Evolutionary conservation across 2,797 vertebrate species (phyloP), one percentile per base, ranked within the genome.

Genomic region (Amphiprion clarkii): DNA sequence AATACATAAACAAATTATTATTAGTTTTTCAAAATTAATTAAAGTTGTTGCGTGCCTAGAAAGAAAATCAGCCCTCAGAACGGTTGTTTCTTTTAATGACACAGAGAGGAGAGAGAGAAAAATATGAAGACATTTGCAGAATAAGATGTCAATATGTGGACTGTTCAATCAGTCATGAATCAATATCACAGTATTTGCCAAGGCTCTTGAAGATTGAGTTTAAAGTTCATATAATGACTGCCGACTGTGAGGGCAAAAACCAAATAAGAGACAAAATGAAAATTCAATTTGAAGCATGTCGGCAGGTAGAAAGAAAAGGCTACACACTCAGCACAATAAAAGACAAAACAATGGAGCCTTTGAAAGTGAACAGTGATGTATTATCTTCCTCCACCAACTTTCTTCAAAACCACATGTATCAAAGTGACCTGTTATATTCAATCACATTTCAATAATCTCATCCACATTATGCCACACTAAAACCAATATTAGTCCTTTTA

Each of bases 291-390:
- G n/a, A 11, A 71, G 40, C 46, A 58, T 66, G 74, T 74, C 72
- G 61, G 64, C 71, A 33, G 70, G 69, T 70, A 71, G 66, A 66
- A 44, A 40, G 51, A 59, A 9, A 57, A 9, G 23, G 53, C n/a
- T 29, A 56, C 36, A 48, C 11, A 48, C 4, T 51, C 48, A 51
- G 55, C 42, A 31, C 58, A 51, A 21, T 55, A 48, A 71, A 44
- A 56, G 64, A 71, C 1, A 6, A 81, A 80, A 85, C 74, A 85
- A 74, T 67, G 51, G 46, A 61, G 58, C 53, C 60, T 74, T 74
- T 82, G 42, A 64, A 74, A 55, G 11, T 16, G 49, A 59, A 72
- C 25, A 62, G 54, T 23, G 40, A 57, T 19, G 44, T 39, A 49
- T 76, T 72, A 17, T 64, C 42, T 57, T 82, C 46, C 25, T 58